phyloP scores from a whole-genome alignment of 2,888 invertebrate genomes.

The Tanytarsus gracilentus region DNA sequence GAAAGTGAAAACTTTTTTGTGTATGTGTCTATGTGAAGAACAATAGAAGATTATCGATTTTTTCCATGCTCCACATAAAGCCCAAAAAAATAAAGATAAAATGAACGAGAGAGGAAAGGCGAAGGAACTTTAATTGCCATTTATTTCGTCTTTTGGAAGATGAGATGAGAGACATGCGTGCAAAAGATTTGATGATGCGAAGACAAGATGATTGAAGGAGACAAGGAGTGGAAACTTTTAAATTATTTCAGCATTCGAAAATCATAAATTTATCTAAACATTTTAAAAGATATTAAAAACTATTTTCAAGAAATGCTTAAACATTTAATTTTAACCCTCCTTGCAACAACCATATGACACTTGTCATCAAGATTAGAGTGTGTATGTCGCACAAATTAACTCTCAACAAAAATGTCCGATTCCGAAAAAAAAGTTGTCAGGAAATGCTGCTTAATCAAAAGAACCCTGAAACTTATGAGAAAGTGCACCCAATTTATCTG shows the following conservation, averaged over 20 bases:
- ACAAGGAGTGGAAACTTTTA: no score
- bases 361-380: neutral
- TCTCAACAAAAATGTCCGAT: neutral
- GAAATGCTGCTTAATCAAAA: no score
- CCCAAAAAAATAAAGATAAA: neutral
- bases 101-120: neutral
- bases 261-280: no score
- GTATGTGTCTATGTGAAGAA: neutral
- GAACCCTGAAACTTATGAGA: neutral
- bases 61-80: neutral
- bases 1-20: neutral
- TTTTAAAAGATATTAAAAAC: no score
- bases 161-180: no score
- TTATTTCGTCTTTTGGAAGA: neutral
- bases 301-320: no score
- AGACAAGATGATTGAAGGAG: no score
- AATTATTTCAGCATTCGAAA: no score
- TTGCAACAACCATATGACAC: conserved; percentile 8
- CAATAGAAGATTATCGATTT: conserved; percentile 4
- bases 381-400: neutral
- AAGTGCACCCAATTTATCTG: neutral
- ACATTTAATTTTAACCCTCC: no score
- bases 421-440: no score
- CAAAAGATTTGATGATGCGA: no score
- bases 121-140: conserved; percentile 13